A percentile compares a stretch with the other conserved stretches of the same genome.
phyloP scores from a whole-genome alignment of 2,797 vertebrate genomes.

The Sphaeramia orbicularis region DNA sequence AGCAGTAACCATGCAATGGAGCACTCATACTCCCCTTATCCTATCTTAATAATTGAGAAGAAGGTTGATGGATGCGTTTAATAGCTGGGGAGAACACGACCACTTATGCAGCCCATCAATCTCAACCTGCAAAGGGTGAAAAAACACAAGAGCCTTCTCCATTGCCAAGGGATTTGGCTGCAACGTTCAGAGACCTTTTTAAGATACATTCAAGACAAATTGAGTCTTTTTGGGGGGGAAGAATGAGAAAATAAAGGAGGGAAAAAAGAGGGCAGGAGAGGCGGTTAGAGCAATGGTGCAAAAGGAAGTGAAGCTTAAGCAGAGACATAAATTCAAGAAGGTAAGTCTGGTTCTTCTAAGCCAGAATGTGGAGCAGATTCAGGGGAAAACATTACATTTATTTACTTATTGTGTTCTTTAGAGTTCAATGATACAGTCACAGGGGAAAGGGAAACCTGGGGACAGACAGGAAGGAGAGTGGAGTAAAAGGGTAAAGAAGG shows the following conservation, averaged over 20 bases:
- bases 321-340: constrained; percentile 1
- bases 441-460: constrained; percentile 44
- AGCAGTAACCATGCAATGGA: constrained; percentile 58
- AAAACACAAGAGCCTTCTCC: constrained; percentile 57
- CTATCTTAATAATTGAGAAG: constrained; percentile 76
- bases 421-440: constrained; percentile 29
- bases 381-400: constrained; percentile 5
- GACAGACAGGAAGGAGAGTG: constrained; percentile 29
- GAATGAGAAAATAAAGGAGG: constrained; percentile 24
- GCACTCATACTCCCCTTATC: constrained; percentile 73
- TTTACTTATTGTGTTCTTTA: constrained; percentile 33
- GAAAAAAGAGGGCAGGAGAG: constrained; percentile 1
- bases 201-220: constrained; percentile 55
- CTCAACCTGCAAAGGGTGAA: constrained; percentile 57
- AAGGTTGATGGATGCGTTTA: constrained; percentile 80
- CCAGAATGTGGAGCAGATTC: constrained; percentile 17
- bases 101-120: constrained; percentile 80
- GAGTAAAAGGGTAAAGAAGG: constrained; percentile 23
- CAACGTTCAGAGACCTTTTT: constrained; percentile 69
- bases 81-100: constrained; percentile 79
- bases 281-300: constrained; percentile 8
- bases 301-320: constrained; percentile 8
- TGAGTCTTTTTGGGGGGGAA: constrained; percentile 27
- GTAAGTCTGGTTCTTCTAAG: constrained; percentile 30
- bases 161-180: constrained; percentile 71